phyloP scores from a whole-genome alignment of 2,113 vertebrate species.

The Heterocephalus glaber region DNA sequence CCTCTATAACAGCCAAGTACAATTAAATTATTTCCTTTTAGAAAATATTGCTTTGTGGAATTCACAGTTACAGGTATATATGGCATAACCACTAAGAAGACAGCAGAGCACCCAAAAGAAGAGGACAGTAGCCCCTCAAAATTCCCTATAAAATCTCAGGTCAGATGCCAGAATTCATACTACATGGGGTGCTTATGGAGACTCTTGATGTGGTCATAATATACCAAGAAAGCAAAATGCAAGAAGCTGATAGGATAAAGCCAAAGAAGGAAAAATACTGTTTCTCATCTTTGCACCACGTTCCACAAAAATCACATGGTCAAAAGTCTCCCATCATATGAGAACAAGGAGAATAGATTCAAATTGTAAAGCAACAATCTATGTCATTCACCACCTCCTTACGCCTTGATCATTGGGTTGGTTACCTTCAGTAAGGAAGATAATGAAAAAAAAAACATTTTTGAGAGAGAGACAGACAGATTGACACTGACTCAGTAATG shows the following conservation, averaged over 20 bases:
- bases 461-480: neutral
- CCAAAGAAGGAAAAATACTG: conserved; percentile 22
- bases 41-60: neutral
- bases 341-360: conserved; percentile 24
- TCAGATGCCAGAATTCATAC: conserved; percentile 45
- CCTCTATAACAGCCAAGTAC: neutral
- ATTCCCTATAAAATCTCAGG: conserved; percentile 3
- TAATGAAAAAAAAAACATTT: neutral
- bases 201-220: conserved; percentile 10
- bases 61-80: neutral
- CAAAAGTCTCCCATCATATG: conserved; percentile 7
- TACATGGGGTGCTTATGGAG: neutral
- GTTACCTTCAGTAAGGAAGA: neutral
- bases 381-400: neutral
- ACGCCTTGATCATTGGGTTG: neutral
- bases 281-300: neutral
- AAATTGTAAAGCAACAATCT: neutral
- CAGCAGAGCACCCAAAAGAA: neutral
- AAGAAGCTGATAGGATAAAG: conserved; percentile 17
- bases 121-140: neutral
- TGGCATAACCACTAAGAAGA: neutral
- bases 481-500: neutral
- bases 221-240: conserved; percentile 42
- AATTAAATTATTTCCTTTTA: conserved; percentile 34
- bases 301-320: conserved; percentile 28